A percentile compares a stretch with the other conserved stretches of the same genome.
Evolutionary conservation across 1,140 invertebrate species (phyloP).

Genomic region (Cyclargus thomasi): DNA sequence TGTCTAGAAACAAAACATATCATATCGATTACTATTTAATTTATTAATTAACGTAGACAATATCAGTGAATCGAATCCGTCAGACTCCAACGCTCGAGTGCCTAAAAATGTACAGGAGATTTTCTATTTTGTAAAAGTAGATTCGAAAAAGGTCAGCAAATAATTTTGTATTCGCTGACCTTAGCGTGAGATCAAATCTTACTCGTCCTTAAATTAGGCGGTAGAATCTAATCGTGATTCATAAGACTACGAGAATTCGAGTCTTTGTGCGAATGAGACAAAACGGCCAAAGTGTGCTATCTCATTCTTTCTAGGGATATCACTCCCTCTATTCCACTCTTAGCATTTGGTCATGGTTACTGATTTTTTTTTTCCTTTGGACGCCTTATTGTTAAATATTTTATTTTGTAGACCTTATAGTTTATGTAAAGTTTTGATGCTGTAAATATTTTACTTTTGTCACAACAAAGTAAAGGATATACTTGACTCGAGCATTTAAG

Average conservation of each 20-base stretch:
- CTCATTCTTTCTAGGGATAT: neutral
- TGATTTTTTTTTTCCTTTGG: neutral
- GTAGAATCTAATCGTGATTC: neutral
- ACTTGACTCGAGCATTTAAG: slow-evolving; percentile 43
- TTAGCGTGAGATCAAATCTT: neutral
- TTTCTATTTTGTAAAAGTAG: slow-evolving; percentile 17
- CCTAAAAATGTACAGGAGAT: slow-evolving; percentile 18
- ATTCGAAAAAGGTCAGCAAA: neutral
- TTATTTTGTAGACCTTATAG: slow-evolving; percentile 18
- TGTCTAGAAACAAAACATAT: slow-evolving; percentile 45
- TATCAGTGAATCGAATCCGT: slow-evolving; percentile 31
- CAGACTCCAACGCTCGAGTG: slow-evolving; percentile 22
- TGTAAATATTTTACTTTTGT: slow-evolving; percentile 32
- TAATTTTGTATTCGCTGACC: neutral
- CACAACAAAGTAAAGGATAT: slow-evolving; percentile 34
- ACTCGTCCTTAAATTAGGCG: neutral
- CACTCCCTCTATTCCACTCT: neutral
- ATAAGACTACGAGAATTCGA: neutral
- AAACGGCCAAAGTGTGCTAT: neutral
- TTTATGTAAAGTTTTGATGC: slow-evolving; percentile 21
- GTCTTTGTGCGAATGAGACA: neutral
- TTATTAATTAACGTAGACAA: slow-evolving; percentile 31
- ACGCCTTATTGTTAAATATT: neutral
- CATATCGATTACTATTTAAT: slow-evolving; percentile 34
- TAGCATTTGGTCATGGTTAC: neutral